Evolutionary conservation across 2,113 vertebrate genomes (phyloP).

Genomic region (Meleagris gallopavo): DNA sequence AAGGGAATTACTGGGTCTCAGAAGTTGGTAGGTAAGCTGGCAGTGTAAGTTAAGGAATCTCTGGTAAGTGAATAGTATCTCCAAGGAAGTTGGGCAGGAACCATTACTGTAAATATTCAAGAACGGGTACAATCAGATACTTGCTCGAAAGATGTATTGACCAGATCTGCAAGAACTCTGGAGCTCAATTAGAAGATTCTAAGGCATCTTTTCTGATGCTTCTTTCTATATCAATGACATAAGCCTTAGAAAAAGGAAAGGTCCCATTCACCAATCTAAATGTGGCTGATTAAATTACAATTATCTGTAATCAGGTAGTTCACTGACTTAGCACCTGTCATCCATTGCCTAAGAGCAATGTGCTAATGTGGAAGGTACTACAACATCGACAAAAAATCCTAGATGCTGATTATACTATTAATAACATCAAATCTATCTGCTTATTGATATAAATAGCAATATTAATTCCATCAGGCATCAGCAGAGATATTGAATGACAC

Average conservation of each 20-base stretch:
- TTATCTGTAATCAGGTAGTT: slow-evolving; percentile 29
- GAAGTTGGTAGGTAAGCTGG: slow-evolving; percentile 9
- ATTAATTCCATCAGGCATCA: slow-evolving; percentile 40
- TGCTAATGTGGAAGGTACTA: neutral
- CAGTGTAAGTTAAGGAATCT: neutral
- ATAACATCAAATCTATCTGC: slow-evolving; percentile 36
- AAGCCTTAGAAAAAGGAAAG: neutral
- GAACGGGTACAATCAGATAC: neutral
- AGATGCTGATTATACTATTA: slow-evolving; percentile 46
- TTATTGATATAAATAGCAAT: slow-evolving; percentile 52
- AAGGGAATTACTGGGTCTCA: slow-evolving; percentile 14
- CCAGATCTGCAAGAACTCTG: neutral
- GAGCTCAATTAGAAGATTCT: neutral
- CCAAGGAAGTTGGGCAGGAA: neutral
- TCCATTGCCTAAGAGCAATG: neutral
- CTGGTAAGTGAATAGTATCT: neutral
- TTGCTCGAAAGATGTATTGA: neutral
- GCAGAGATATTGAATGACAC: slow-evolving; percentile 44
- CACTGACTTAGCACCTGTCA: slow-evolving; percentile 20
- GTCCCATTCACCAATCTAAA: neutral
- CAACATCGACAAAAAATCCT: neutral
- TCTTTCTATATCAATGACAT: neutral
- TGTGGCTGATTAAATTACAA: neutral
- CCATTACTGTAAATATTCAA: neutral
- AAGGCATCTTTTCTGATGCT: neutral